phyloP scores from a whole-genome alignment of 2,888 invertebrate species.

The Nesidiocoris tenuis region DNA sequence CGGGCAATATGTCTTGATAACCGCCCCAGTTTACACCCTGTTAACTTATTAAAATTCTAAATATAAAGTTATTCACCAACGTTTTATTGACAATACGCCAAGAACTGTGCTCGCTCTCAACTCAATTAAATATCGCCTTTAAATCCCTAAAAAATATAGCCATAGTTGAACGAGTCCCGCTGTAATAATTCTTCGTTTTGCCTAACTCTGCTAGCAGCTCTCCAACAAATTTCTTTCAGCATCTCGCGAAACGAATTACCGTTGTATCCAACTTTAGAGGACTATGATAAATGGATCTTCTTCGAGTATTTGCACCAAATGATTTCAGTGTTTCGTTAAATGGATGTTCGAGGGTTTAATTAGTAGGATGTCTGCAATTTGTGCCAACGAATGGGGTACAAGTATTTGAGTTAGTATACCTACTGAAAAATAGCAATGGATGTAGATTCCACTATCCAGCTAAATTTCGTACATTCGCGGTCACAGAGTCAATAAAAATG shows the following conservation, averaged over 20 bases:
- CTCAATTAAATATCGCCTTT: constrained; percentile 43
- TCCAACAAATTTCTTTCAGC: constrained; percentile 38
- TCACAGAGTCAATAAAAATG: too few relatives aligned
- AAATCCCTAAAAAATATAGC: constrained; percentile 37
- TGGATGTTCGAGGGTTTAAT: too few relatives aligned
- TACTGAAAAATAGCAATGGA: too few relatives aligned
- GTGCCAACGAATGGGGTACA: too few relatives aligned
- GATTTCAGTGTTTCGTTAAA: constrained; percentile 1
- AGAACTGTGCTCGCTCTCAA: constrained; percentile 20
- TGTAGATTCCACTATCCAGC: too few relatives aligned
- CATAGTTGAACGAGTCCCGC: constrained; percentile 32
- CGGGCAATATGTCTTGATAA: constrained; percentile 20
- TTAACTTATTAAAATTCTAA: constrained; percentile 27
- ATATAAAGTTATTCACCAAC: constrained; percentile 31
- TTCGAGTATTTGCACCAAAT: constrained; percentile 24
- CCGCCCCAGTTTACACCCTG: constrained; percentile 15
- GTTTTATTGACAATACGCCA: constrained; percentile 37
- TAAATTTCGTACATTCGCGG: too few relatives aligned
- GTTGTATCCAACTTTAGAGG: constrained; percentile 25
- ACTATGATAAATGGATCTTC: constrained; percentile 24
- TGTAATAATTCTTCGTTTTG: constrained; percentile 10
- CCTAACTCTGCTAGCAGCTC: constrained; percentile 13
- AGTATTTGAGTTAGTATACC: too few relatives aligned
- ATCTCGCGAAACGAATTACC: constrained; percentile 38
- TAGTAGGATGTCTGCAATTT: too few relatives aligned